phyloP scores from a whole-genome alignment of 2,113 vertebrate genomes.

The Bungarus multicinctus region DNA sequence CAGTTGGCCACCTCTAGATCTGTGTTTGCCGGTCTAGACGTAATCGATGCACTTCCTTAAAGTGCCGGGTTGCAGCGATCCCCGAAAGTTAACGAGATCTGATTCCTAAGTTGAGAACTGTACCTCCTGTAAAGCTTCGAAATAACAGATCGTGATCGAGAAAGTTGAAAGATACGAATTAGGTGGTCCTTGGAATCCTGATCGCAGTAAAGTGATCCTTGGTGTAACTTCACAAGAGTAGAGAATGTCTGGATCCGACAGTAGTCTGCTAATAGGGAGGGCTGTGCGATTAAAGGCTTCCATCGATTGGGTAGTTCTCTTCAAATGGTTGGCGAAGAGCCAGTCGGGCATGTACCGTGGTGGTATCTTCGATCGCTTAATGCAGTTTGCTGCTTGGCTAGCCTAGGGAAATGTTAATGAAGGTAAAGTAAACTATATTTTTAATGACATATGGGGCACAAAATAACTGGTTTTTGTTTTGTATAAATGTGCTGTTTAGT shows the following conservation, averaged over 20 bases:
- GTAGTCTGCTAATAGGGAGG: constrained; percentile 83
- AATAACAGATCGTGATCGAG: constrained; percentile 81
- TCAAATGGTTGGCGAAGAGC: constrained; percentile 85
- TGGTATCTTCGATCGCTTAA: constrained; percentile 83
- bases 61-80: constrained; percentile 82
- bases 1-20: constrained; percentile 96
- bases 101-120: constrained; percentile 85
- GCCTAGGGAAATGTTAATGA: constrained; percentile 84
- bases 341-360: constrained; percentile 87
- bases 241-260: constrained; percentile 91
- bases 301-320: constrained; percentile 82
- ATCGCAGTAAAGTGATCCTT: constrained; percentile 85
- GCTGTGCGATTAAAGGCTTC: constrained; percentile 85
- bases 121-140: constrained; percentile 83
- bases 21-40: constrained; percentile 88
- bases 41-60: constrained; percentile 81
- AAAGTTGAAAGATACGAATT: constrained; percentile 79
- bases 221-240: constrained; percentile 88
- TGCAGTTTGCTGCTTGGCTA: constrained; percentile 83
- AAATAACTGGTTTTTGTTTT: constrained; percentile 73
- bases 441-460: constrained; percentile 83
- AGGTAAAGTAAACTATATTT: constrained; percentile 86
- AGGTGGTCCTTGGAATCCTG: constrained; percentile 86
- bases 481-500: constrained; percentile 66
- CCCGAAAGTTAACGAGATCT: constrained; percentile 83